Evolutionary conservation across 1,140 invertebrate species (phyloP).

Genomic region (Drosophila lowei): DNA sequence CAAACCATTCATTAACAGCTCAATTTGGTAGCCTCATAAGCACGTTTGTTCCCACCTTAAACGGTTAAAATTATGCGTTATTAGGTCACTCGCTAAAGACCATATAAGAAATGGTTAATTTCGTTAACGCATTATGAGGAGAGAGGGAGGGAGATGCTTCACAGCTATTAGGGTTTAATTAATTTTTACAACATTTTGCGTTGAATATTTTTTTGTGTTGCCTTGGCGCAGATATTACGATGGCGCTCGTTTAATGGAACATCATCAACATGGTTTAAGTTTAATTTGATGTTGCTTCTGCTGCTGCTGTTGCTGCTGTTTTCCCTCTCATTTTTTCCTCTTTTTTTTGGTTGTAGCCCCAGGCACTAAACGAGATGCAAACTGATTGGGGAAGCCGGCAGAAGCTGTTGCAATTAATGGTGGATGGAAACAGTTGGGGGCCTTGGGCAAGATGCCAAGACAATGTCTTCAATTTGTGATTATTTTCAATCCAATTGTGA

Average conservation of each 20-base stretch:
- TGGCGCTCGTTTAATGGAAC: slow-evolving; percentile 43
- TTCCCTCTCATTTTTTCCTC: slow-evolving; percentile 1
- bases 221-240: slow-evolving; percentile 45
- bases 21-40: slow-evolving; percentile 24
- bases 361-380: slow-evolving; percentile 17
- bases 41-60: slow-evolving; percentile 6
- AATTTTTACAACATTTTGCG: slow-evolving; percentile 50
- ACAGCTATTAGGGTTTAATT: slow-evolving; percentile 58
- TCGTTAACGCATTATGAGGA: slow-evolving; percentile 4
- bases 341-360: not conserved
- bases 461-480: slow-evolving; percentile 19
- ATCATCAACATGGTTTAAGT: slow-evolving; percentile 36
- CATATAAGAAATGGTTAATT: slow-evolving; percentile 28
- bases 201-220: slow-evolving; percentile 26
- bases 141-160: slow-evolving; percentile 7
- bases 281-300: slow-evolving; percentile 37
- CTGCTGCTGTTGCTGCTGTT: slow-evolving; percentile 3
- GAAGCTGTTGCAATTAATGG: slow-evolving; percentile 29
- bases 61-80: slow-evolving; percentile 30
- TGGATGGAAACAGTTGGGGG: not conserved
- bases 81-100: not conserved
- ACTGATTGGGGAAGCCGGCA: not conserved
- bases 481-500: slow-evolving; percentile 34
- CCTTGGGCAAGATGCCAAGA: slow-evolving; percentile 23
- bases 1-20: slow-evolving; percentile 20